phyloP scores from a whole-genome alignment of 2,888 invertebrate genomes.

The Spodoptera picta region DNA sequence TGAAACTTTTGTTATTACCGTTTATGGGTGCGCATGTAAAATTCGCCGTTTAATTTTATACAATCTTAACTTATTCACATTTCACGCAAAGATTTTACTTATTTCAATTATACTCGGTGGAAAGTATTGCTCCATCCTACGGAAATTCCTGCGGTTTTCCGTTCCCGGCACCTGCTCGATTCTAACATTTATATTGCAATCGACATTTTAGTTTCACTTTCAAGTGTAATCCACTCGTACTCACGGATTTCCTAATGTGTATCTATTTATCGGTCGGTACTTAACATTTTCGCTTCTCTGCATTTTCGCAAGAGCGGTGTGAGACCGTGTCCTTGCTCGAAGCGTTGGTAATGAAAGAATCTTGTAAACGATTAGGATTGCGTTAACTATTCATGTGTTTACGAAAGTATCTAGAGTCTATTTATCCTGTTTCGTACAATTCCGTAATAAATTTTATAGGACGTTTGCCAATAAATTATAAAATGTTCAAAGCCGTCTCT shows the following conservation, averaged over 20 bases:
- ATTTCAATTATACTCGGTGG: conserved; percentile 52
- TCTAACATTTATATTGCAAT: conserved; percentile 40
- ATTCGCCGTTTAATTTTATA: conserved; percentile 76
- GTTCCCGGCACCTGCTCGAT: conserved; percentile 27
- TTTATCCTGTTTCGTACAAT: conserved; percentile 36
- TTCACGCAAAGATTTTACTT: conserved; percentile 56
- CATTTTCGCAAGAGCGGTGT: not conserved
- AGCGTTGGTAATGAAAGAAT: conserved; percentile 58
- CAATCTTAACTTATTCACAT: conserved; percentile 65
- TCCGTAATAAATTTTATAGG: conserved; percentile 1
- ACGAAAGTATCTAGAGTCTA: conserved; percentile 6
- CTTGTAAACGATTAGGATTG: conserved; percentile 60
- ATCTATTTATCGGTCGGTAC: conserved; percentile 2
- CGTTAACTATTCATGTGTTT: conserved; percentile 59
- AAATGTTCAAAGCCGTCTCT: conserved; percentile 11
- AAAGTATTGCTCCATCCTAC: conserved; percentile 50
- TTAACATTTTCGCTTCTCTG: conserved; percentile 14
- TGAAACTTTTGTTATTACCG: conserved; percentile 77
- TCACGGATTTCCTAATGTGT: not conserved
- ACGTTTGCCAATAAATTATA: not conserved
- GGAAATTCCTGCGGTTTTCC: conserved; percentile 51
- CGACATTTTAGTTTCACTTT: conserved; percentile 45
- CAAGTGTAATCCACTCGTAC: conserved; percentile 23
- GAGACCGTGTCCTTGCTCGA: conserved; percentile 8
- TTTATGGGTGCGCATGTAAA: conserved; percentile 69